Percentiles rank a stretch among this genome's conserved stretches.
Conservation (phyloP, 2,797 vertebrate species). For the Triplophysa bombifrons region DNA sequence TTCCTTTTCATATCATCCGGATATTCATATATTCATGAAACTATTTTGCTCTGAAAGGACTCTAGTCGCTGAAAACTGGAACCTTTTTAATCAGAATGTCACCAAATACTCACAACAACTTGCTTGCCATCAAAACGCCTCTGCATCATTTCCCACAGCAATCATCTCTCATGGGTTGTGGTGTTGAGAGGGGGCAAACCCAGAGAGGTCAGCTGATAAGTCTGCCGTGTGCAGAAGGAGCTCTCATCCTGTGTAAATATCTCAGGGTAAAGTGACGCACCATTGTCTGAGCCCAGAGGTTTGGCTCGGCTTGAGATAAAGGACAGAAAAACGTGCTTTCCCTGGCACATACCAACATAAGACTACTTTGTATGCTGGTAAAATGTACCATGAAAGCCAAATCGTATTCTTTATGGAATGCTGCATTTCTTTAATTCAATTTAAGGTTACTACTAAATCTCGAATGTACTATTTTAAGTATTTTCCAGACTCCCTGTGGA, state of each 20-base stretch:
- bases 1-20: neutral
- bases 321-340: neutral
- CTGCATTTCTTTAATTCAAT: neutral
- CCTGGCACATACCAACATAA: neutral
- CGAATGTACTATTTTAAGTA: conserved; percentile 18
- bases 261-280: conserved; percentile 19
- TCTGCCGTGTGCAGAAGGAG: conserved; percentile 19
- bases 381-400: neutral
- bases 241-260: conserved; percentile 39
- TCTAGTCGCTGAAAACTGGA: neutral
- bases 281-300: neutral
- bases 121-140: conserved; percentile 24
- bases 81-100: conserved; percentile 23
- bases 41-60: conserved; percentile 2
- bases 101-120: neutral
- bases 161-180: conserved; percentile 19
- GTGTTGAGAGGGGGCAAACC: conserved; percentile 21
- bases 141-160: conserved; percentile 44
- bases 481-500: conserved; percentile 20
- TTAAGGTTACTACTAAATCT: neutral
- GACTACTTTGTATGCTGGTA: neutral
- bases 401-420: no score
- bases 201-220: conserved; percentile 26
- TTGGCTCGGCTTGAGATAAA: neutral
- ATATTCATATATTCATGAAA: neutral